Percentiles rank a stretch among this genome's conserved stretches.
phyloP scores from a whole-genome alignment of 2,797 vertebrate species.

The Catamblyrhynchus diadema region DNA sequence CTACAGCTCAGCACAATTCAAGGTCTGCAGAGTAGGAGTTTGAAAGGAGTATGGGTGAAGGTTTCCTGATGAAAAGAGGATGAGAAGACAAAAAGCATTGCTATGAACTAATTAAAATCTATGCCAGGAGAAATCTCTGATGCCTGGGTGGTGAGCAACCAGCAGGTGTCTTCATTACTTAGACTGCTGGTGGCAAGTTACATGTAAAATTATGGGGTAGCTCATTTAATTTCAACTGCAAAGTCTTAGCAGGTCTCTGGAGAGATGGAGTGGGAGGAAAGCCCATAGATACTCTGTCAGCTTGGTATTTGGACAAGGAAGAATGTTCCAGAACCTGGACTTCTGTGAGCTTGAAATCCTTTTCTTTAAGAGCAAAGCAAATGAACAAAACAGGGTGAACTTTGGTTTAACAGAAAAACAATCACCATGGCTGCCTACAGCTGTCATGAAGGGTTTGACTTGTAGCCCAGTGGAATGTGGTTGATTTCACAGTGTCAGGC shows the following conservation, averaged over 20 bases:
- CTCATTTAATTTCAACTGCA: constrained; percentile 36
- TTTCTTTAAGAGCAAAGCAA: background rate
- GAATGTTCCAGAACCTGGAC: background rate
- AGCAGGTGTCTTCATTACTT: constrained; percentile 64
- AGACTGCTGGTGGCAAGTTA: constrained; percentile 48
- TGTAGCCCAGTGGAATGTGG: background rate
- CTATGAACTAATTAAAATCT: constrained; percentile 43
- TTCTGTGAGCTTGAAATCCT: background rate
- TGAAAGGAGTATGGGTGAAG: constrained; percentile 19
- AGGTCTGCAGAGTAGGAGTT: background rate
- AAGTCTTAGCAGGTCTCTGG: constrained; percentile 5
- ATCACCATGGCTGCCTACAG: background rate
- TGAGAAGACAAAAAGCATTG: constrained; percentile 30
- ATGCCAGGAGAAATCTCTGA: constrained; percentile 34
- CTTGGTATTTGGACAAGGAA: background rate
- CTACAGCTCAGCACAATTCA: background rate
- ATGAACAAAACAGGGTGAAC: background rate
- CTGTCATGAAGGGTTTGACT: background rate
- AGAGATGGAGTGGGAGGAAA: constrained; percentile 27
- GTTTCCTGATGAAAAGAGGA: constrained; percentile 30
- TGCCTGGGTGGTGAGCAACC: constrained; percentile 41
- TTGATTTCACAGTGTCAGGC: background rate
- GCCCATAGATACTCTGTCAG: background rate
- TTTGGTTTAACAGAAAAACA: background rate
- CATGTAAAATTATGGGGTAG: constrained; percentile 24